These are phyloP conservation scores for Otus sunia DNA, from an alignment of 2,113 vertebrate species.

Conservation along the genomic window DNA sequence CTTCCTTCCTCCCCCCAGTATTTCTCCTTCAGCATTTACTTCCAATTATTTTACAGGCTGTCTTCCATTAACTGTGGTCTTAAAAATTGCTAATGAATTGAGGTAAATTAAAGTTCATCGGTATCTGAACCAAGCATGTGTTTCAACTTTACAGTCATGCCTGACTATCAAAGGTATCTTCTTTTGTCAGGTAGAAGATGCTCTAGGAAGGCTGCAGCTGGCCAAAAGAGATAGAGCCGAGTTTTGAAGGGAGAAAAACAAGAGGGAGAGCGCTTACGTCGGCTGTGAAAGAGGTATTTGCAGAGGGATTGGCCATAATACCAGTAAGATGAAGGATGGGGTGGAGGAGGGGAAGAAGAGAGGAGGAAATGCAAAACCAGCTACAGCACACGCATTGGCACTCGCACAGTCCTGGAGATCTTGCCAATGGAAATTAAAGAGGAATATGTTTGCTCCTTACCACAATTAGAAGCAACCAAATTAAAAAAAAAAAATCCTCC, in stretches of 20 bases:
- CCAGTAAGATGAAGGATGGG: background rate
- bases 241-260: constrained; percentile 28
- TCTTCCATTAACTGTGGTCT: constrained; percentile 47
- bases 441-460: constrained; percentile 58
- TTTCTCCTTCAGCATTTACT: constrained; percentile 45
- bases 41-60: constrained; percentile 65
- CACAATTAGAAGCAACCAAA: constrained; percentile 39
- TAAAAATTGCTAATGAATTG: constrained; percentile 57
- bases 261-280: background rate
- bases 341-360: background rate
- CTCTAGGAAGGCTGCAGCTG: constrained; percentile 56
- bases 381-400: constrained; percentile 37
- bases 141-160: constrained; percentile 2
- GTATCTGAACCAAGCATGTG: constrained; percentile 54
- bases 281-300: constrained; percentile 37
- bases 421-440: constrained; percentile 68
- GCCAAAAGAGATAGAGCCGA: constrained; percentile 54
- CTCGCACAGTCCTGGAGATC: background rate
- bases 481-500: background rate
- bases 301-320: constrained; percentile 17
- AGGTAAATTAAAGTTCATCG: constrained; percentile 62
- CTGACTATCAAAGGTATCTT: constrained; percentile 72
- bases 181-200: constrained; percentile 57
- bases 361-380: constrained; percentile 19
- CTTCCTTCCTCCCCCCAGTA: constrained; percentile 1